Conservation (phyloP, 2,797 vertebrate species). For the Sebastes vulpes region DNA sequence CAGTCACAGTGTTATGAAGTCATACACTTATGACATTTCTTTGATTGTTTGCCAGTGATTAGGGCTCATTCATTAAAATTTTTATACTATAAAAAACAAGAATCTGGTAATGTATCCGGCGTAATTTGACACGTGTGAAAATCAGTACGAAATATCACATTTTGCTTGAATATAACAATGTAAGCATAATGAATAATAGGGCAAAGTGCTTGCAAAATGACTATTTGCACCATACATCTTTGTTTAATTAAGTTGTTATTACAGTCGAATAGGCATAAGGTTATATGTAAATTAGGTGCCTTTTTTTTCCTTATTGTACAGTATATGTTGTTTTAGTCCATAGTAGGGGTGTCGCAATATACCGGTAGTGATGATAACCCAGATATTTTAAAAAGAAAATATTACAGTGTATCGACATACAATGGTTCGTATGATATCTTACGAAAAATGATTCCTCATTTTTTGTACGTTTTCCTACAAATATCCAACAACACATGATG, state of each 20-base stretch:
- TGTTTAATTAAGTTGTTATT: neutral
- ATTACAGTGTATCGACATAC: too few species aligned
- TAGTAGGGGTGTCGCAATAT: too few species aligned
- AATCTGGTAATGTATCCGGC: neutral
- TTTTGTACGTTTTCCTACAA: too few species aligned
- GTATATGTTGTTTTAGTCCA: neutral
- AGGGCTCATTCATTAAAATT: neutral
- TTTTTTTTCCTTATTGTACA: neutral
- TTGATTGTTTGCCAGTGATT: neutral
- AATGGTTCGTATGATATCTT: too few species aligned
- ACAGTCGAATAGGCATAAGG: neutral
- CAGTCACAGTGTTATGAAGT: constrained; percentile 65
- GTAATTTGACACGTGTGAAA: neutral
- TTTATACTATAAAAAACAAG: neutral
- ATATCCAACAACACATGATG: too few species aligned
- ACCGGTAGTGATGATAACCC: too few species aligned
- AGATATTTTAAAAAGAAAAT: too few species aligned
- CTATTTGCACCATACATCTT: neutral
- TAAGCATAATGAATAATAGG: neutral
- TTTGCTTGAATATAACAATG: neutral
- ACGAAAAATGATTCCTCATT: too few species aligned
- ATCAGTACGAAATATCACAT: neutral
- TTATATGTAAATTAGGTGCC: neutral
- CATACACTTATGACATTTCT: constrained; percentile 14
- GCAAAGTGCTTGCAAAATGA: neutral